Base-by-base conservation (phyloP, 2,888 invertebrate genomes). In the Aproaerema taeniolella region DNA sequence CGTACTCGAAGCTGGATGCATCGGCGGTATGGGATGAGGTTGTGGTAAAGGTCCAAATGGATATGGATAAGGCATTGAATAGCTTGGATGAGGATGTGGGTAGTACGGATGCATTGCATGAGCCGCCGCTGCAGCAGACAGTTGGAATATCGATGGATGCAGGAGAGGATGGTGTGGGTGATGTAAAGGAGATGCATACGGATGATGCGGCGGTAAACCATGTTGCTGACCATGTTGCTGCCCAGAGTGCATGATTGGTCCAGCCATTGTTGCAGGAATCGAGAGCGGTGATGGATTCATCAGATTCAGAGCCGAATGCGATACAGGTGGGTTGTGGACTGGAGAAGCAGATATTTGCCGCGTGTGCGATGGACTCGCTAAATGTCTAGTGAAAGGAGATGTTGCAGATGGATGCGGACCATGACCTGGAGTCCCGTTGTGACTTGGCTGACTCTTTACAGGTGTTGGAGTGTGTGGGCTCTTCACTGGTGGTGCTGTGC, bases 131-230 rank as follows among this genome's bases (percentile, higher is more conserved):
- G 90, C 90, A 30, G 90, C 90, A 41, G 92, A 89, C 15, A 86
- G 54, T 58, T 86, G 85, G 40, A 85, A 83, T 44, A 92, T 82
- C 2, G 91, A 89, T 12, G 91, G 91, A 61, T 91, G 92, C 63
- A 92, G 88, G 33, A 92, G 70, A 1, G 90, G 90, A 66, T 93
- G 93, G 62, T 92, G 93, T 11, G 93, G 91, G 55, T 94, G 94
- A 55, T 91, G 92, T 68, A 92, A 88, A 31, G 88, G 90, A 0
- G 90, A 89, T 45, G 90, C 89, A 72, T 93, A 91, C 10, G 92
- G 89, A 73, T 90, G 90, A 34, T 90, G 89, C 56, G 89, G 90
- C 58, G 90, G 90, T n/a, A n/a, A n/a, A n/a, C n/a, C n/a, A n/a
- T n/a, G n/a, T n/a, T n/a, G n/a, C 1, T 90, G 91, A 46, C 92